Percentiles rank a stretch among this genome's conserved stretches.
Conservation (phyloP, 2,888 invertebrate species). For the Leptinotarsa rubiginosa region DNA sequence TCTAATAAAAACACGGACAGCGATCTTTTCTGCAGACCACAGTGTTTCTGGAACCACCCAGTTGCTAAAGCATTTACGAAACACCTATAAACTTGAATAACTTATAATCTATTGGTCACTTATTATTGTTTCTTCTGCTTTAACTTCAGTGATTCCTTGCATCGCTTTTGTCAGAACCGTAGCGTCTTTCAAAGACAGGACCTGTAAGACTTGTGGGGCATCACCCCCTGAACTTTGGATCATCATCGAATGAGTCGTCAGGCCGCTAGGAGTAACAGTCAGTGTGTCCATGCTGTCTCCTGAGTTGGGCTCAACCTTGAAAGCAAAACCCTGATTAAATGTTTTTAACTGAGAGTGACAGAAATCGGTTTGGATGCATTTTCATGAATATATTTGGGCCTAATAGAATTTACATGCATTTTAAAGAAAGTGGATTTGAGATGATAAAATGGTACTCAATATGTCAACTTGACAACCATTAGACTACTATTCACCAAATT, state of each 20-base stretch:
- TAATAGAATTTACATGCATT: no score
- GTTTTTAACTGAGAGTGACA: not conserved
- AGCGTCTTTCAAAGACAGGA: conserved; percentile 87
- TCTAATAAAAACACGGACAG: conserved; percentile 5
- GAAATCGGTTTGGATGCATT: not conserved
- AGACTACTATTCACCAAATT: no score
- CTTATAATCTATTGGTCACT: conserved; percentile 64
- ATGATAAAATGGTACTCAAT: no score
- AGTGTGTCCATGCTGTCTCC: conserved; percentile 80
- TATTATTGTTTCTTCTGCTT: conserved; percentile 76
- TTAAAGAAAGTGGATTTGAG: no score
- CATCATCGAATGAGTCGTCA: conserved; percentile 82
- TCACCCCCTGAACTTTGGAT: conserved; percentile 77
- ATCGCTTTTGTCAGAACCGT: conserved; percentile 85
- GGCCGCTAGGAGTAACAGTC: conserved; percentile 77
- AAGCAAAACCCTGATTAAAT: conserved; percentile 30
- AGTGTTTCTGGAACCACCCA: conserved; percentile 14
- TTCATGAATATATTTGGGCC: not conserved
- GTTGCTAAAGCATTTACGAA: conserved; percentile 26
- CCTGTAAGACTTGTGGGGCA: conserved; percentile 84
- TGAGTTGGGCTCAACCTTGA: conserved; percentile 80
- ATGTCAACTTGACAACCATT: no score
- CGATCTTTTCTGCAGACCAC: not conserved
- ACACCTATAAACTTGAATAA: conserved; percentile 36
- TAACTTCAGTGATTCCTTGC: conserved; percentile 78